These are phyloP conservation scores for Mastomys coucha DNA, from an alignment of 2,113 vertebrate species.

Conservation along the genomic window DNA sequence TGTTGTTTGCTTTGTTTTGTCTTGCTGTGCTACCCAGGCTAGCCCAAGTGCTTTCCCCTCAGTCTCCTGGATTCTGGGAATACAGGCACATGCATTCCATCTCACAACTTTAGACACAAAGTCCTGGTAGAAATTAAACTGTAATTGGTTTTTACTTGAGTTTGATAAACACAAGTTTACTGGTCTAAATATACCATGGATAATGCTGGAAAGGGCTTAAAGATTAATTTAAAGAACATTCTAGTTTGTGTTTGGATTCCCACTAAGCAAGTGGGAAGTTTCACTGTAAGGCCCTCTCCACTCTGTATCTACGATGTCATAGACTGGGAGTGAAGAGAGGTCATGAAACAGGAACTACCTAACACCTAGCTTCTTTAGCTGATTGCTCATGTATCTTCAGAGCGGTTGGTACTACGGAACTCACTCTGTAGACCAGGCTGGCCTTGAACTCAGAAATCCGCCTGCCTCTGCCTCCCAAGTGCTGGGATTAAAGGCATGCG, in stretches of 20 bases:
- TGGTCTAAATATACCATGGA: constrained; percentile 28
- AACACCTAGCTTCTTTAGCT: not conserved
- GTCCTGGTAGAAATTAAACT: constrained; percentile 51
- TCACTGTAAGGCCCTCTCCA: not conserved
- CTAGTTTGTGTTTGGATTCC: not conserved
- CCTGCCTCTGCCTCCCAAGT: too few relatives aligned
- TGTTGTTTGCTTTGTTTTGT: not conserved
- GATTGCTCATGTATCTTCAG: not conserved
- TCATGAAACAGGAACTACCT: not conserved
- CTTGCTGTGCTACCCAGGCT: not conserved
- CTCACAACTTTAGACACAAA: constrained; percentile 6
- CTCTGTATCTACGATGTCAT: not conserved
- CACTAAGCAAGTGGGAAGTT: not conserved
- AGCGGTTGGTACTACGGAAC: not conserved
- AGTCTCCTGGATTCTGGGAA: not conserved
- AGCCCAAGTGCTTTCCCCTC: not conserved
- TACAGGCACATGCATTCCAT: not conserved
- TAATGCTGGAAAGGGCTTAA: constrained; percentile 16
- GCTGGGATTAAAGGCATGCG: too few relatives aligned
- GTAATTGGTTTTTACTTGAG: constrained; percentile 10
- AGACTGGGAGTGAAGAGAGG: not conserved
- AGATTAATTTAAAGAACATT: constrained; percentile 14
- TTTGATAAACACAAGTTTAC: constrained; percentile 3
- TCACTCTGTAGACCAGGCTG: too few relatives aligned
- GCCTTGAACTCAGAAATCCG: too few relatives aligned